Base-by-base conservation (phyloP, 2,797 vertebrate species). In the Tachyglossus aculeatus region DNA sequence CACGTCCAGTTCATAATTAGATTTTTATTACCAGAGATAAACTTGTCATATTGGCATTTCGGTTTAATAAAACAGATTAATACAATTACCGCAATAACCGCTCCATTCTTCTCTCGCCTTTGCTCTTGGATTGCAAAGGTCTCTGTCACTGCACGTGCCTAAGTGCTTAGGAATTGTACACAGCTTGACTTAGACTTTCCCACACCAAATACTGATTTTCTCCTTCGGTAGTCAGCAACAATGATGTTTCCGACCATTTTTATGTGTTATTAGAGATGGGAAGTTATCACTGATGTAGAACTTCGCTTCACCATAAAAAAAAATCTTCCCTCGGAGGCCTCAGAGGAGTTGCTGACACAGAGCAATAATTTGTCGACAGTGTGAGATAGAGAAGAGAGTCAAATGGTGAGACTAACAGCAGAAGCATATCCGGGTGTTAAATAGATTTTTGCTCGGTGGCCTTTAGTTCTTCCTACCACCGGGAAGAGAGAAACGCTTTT, bases 401-500 rank as follows among this genome's bases (percentile, higher is more conserved):
- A 62, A 55, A n/a, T 80, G 77, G 77, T 50, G 62, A 78, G 65
- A 56, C 69, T 80, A 82, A 82, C 56, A 62, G 29, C 36, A 22
- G 14, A 57, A 81, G 27, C 5, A 2, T 54, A 75, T 80, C 70
- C 24, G 72, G 77, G 55, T 57, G 48, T 82, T 71, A 50, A 81
- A 51, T 2, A 25, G 55, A 67, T 39, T 14, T 44, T 54, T 76
- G 50, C 38, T 39, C 9, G 19, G 36, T 21, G 63, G 57, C 71
- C 69, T 83, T 78, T 54, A 71, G 68, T 67, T 86, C 63, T 74
- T 81, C 67, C 80, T 74, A 81, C 67, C 57, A 84, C 71, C 67
- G n/a, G n/a, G n/a, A 77, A 70, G 57, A 63, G 48, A 71, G 60
- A 86, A 81, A 44, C 57, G 77, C 61, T 33, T 52, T 74, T 77